Percentiles rank a stretch among this genome's conserved stretches.
Conservation (phyloP, 1,140 invertebrate genomes). For the Antheraea pernyi region DNA sequence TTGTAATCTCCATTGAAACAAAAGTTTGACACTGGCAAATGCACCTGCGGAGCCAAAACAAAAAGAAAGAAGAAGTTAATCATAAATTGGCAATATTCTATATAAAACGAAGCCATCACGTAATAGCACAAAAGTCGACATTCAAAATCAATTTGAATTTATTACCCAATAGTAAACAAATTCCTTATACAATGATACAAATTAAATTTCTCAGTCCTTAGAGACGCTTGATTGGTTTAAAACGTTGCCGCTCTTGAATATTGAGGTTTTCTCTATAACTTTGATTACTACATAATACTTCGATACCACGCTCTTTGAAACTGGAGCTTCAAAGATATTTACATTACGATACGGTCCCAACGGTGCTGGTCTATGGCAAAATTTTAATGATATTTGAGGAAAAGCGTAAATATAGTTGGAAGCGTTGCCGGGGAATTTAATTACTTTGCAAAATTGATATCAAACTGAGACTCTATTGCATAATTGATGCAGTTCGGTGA, state of each 20-base stretch:
- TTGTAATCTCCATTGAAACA: no score
- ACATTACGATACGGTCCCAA: background rate
- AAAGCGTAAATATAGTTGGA: conserved; percentile 15
- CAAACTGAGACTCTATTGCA: conserved; percentile 46
- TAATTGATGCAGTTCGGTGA: conserved; percentile 46
- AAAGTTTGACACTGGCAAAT: no score
- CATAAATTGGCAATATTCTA: background rate
- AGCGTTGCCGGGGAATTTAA: conserved; percentile 24
- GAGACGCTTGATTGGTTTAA: conserved; percentile 19
- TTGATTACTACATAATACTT: conserved; percentile 23
- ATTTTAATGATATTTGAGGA: conserved; percentile 13
- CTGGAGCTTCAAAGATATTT: conserved; percentile 18
- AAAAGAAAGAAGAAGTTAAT: no score
- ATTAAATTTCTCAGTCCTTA: conserved; percentile 13
- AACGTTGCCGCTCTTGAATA: background rate
- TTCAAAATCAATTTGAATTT: background rate
- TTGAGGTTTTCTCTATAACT: conserved; percentile 26
- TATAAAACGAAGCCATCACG: background rate
- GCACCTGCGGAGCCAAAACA: no score
- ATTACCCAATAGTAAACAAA: conserved; percentile 1
- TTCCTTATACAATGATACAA: conserved; percentile 11
- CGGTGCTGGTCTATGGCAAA: background rate
- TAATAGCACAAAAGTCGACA: background rate
- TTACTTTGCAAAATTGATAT: conserved; percentile 46
- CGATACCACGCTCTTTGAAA: conserved; percentile 20